Conservation (phyloP, 2,888 invertebrate genomes). For the Colletes collaris region DNA sequence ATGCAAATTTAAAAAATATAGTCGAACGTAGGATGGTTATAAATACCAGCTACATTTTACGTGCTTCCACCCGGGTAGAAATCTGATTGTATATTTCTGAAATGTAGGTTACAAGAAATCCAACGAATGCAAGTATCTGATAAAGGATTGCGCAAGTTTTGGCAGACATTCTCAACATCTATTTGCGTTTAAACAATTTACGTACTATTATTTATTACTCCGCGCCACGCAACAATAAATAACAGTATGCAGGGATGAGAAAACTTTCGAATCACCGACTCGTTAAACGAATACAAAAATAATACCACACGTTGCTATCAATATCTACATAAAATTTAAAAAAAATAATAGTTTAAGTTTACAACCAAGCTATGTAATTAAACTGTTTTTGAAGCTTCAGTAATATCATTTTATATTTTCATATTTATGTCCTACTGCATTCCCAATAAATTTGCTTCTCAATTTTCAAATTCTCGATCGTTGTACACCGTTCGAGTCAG, state of each 20-base stretch:
- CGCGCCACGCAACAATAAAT: not conserved
- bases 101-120: conserved; percentile 54
- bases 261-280: too few relatives aligned
- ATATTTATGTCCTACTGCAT: too few relatives aligned
- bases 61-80: conserved; percentile 17
- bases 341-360: too few relatives aligned
- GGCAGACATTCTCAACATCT: conserved; percentile 36
- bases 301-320: too few relatives aligned
- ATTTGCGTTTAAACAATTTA: conserved; percentile 45
- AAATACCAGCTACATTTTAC: conserved; percentile 44
- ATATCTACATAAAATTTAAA: too few relatives aligned
- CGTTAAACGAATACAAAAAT: too few relatives aligned
- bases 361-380: too few relatives aligned
- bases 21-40: conserved; percentile 20
- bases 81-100: conserved; percentile 53
- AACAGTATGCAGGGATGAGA: not conserved
- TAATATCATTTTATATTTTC: too few relatives aligned
- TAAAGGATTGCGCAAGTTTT: conserved; percentile 54
- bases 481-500: too few relatives aligned
- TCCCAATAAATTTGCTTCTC: not conserved
- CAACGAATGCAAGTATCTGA: conserved; percentile 53
- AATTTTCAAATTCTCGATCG: not conserved
- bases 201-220: conserved; percentile 44
- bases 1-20: conserved; percentile 29
- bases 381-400: too few relatives aligned